Evolutionary conservation across 2,888 invertebrate species (phyloP), one percentile per base, ranked within the genome.

Genomic region (Leptopilina myrica): DNA sequence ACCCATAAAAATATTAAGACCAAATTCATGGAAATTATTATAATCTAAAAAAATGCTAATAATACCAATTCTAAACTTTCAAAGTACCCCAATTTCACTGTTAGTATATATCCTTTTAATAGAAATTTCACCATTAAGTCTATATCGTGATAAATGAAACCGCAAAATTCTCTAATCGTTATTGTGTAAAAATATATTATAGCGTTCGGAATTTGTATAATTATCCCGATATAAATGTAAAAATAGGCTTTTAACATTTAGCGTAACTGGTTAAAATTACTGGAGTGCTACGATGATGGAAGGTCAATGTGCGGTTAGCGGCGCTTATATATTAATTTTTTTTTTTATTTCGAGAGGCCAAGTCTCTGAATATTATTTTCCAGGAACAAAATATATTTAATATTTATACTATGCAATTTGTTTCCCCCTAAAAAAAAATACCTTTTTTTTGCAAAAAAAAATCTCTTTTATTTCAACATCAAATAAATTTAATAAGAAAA

Each of bases 381-480:
- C 69, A 49, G 33, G n/a, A 73, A 56, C 53, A 33, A 26, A 49
- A 62, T 15, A 62, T 62, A 49, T 49, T 43, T 56, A 56, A 49
- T 67, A 69, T 69, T 67, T 75, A 64, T 73, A 33, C 9, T 64
- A 26, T n/a, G 64, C 40, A 53, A 43, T 69, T 69, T 69, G 59
- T 76, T 62, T 46, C n/a, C 43, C 12, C 49, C 11, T 49, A 2
- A 3, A 49, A 2, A 3, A 49, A 49, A 49, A 49, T 49, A 76
- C 20, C 62, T 3, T n/a, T 12, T n/a, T 12, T 59, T 40, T 12
- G 5, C 33, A 33, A 56, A 33, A 43, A 53, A 69, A 77, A 77
- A 59, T 62, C 67, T 59, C 43, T 77, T 33, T 53, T 33, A 33
- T 73, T 69, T 73, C 56, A 8, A 73, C 56, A 49, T 56, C 33